Evolutionary conservation across 2,888 invertebrate species (phyloP), one percentile per base, ranked within the genome.

Genomic region (Anoplius nigerrimus): DNA sequence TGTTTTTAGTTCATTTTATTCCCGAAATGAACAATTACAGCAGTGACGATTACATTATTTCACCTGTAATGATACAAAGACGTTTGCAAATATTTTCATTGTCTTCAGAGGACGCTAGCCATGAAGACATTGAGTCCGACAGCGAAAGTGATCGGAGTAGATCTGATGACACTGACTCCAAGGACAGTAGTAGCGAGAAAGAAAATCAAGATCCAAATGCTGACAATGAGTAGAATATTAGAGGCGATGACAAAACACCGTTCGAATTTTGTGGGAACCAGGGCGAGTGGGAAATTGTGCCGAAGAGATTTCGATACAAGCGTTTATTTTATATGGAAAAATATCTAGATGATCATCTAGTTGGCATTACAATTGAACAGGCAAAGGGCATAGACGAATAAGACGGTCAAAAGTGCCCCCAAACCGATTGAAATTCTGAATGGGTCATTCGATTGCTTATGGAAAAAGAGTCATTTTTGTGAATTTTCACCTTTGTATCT

Each of bases 271-370:
- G 15, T 65, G 59, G 15, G 15, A 65, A 53, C 54, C 43, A 15
- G 52, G 65, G 65, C 22, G 53, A 59, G 24, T 59, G 52, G 24
- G 53, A 65, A 53, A 56, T 62, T 55, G 46, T 55, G 55, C 27
- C 55, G n/a, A 18, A 2, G 55, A 43, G 48, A 55, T 46, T 45
- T 21, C 20, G 63, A 63, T 6, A 16, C 13, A 62, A 62, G 46
- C 46, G 46, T 55, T 55, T n/a, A 55, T 62, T 22, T 55, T 62
- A 62, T 46, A 46, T 62, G 16, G 55, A 62, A 55, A 55, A 62
- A 62, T 55, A 45, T 62, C 45, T 62, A 46, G 54, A 62, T 42
- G 22, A 62, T 54, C 13, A 62, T 42, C 55, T 62, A 43, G 21
- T 54, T 55, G 43, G 24, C 55, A 62, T 54, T 43, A 62, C 54